These are phyloP conservation scores for Henricia sp. DNA, from an alignment of 53 echinoderm and acorn worm species.

Conservation along the genomic window DNA sequence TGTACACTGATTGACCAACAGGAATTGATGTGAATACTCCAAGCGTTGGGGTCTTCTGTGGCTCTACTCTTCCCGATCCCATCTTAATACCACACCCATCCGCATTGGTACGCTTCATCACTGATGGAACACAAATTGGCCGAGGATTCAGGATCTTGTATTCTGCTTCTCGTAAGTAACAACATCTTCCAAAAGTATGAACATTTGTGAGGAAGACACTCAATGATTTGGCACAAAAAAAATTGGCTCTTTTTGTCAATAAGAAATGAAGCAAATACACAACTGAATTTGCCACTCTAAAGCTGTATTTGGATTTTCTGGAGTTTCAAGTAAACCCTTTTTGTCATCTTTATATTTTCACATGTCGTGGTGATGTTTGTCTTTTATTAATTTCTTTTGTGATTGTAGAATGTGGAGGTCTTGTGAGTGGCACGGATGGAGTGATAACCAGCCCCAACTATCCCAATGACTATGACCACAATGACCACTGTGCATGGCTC, in stretches of 20 bases:
- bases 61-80: conserved; percentile 57
- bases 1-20: too few species aligned
- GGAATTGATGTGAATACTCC: conserved; percentile 56
- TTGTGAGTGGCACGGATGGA: conserved; percentile 74
- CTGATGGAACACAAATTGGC: conserved; percentile 60
- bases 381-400: neutral
- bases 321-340: too few species aligned
- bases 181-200: too few species aligned
- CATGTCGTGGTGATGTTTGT: too few species aligned
- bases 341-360: too few species aligned
- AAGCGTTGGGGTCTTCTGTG: conserved; percentile 72
- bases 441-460: conserved; percentile 95
- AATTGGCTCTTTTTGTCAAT: too few species aligned
- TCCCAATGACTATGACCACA: conserved; percentile 71
- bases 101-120: conserved; percentile 71
- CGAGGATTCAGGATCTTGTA: conserved; percentile 75
- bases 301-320: too few species aligned
- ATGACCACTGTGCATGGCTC: conserved; percentile 90
- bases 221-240: too few species aligned
- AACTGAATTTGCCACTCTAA: too few species aligned
- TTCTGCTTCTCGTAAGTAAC: conserved; percentile 67
- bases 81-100: conserved; percentile 74
- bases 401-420: conserved; percentile 83
- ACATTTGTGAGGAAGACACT: too few species aligned
- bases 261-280: too few species aligned